These are phyloP conservation scores for Monochamus saltuarius DNA, from an alignment of 1,140 invertebrate species.

Conservation along the genomic window DNA sequence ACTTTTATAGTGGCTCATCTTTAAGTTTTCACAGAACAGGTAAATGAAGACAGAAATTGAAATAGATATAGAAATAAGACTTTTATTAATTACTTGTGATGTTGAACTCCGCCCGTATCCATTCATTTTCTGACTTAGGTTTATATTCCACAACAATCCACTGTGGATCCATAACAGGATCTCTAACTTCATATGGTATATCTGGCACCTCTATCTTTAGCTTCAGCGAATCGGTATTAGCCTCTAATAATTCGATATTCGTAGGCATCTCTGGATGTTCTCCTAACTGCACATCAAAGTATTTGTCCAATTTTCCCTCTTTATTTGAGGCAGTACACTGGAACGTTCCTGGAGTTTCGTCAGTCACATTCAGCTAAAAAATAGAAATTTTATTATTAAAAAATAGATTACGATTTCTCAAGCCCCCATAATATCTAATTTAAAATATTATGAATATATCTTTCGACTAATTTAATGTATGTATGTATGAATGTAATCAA, in stretches of 20 bases:
- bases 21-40: neutral
- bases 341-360: slow-evolving; percentile 57
- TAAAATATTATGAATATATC: too few relatives aligned
- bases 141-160: slow-evolving; percentile 36
- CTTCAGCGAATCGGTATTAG: slow-evolving; percentile 51
- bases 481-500: too few relatives aligned
- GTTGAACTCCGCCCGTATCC: slow-evolving; percentile 32
- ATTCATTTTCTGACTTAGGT: slow-evolving; percentile 24
- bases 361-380: slow-evolving; percentile 52
- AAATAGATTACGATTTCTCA: too few relatives aligned
- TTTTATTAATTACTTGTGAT: slow-evolving; percentile 28
- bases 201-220: slow-evolving; percentile 46
- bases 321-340: slow-evolving; percentile 57
- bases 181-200: slow-evolving; percentile 13
- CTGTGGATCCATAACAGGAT: slow-evolving; percentile 27
- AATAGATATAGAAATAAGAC: neutral
- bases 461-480: too few relatives aligned
- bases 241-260: slow-evolving; percentile 47
- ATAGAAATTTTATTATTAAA: neutral
- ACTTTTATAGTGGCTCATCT: too few relatives aligned
- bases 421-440: too few relatives aligned
- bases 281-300: slow-evolving; percentile 55
- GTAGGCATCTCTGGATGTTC: slow-evolving; percentile 55
- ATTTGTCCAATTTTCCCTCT: slow-evolving; percentile 55
- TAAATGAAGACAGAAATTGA: neutral